Evolutionary conservation across 2,888 invertebrate genomes (phyloP).

Genomic region (Amphipoea lucens): DNA sequence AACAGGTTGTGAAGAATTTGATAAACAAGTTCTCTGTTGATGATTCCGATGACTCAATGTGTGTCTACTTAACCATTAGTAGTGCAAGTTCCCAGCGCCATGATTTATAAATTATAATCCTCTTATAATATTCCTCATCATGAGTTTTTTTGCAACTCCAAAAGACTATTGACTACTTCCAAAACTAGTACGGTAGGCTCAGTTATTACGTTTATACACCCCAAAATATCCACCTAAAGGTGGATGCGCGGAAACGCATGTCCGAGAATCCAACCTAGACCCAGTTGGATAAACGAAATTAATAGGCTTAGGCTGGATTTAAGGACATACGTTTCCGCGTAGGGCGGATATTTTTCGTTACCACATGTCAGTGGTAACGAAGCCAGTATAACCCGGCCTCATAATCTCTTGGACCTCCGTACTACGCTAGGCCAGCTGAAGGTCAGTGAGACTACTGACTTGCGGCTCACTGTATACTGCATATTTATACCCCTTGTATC

Average conservation of each 20-base stretch:
- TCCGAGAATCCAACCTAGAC: neutral
- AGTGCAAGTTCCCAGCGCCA: neutral
- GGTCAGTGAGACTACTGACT: neutral
- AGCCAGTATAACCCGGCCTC: too few species aligned
- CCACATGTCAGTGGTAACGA: too few species aligned
- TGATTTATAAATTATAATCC: neutral
- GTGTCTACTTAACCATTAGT: neutral
- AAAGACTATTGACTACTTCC: neutral
- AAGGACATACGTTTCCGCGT: too few species aligned
- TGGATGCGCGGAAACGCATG: too few species aligned
- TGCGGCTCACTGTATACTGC: too few species aligned
- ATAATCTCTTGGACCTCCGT: neutral
- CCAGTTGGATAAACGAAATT: neutral
- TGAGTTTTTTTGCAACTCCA: neutral
- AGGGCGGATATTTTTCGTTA: too few species aligned
- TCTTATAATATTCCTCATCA: neutral
- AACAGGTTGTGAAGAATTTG: constrained; percentile 23
- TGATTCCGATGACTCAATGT: constrained; percentile 11
- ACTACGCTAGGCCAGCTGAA: neutral
- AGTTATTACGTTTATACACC: too few species aligned
- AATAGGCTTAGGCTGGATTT: too few species aligned
- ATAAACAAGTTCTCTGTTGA: constrained; percentile 1
- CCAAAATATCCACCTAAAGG: too few species aligned
- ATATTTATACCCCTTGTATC: neutral
- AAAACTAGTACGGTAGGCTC: neutral